phyloP scores from a whole-genome alignment of 2,888 invertebrate species.

The Campoplex capitator region DNA sequence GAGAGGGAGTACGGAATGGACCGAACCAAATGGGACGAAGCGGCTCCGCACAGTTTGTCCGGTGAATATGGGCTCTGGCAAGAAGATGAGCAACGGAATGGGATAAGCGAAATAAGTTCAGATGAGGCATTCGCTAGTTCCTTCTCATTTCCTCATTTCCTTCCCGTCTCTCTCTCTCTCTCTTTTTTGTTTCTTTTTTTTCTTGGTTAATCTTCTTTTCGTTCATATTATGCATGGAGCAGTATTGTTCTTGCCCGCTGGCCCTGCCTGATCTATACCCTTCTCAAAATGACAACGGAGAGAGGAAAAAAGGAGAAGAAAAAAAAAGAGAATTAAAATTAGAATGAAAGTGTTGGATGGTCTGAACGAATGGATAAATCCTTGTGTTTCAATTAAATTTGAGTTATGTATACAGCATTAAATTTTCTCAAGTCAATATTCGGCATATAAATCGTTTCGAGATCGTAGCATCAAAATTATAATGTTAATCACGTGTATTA shows the following conservation, averaged over 20 bases:
- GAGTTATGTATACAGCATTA: slow-evolving; percentile 3
- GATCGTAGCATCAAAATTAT: neutral
- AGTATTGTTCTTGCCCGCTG: slow-evolving; percentile 53
- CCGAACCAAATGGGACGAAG: slow-evolving; percentile 63
- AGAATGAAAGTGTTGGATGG: neutral
- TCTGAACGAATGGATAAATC: slow-evolving; percentile 20
- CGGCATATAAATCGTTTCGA: neutral
- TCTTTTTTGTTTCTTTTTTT: slow-evolving; percentile 46
- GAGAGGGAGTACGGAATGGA: slow-evolving; percentile 44
- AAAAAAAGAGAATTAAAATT: neutral
- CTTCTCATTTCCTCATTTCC: slow-evolving; percentile 54
- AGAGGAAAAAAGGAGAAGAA: neutral
- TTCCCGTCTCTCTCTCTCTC: slow-evolving; percentile 34
- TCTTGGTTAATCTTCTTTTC: slow-evolving; percentile 23
- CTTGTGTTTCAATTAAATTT: slow-evolving; percentile 33
- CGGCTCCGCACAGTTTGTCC: slow-evolving; percentile 10
- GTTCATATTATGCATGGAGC: slow-evolving; percentile 45
- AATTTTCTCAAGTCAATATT: neutral
- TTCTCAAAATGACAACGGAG: slow-evolving; percentile 59
- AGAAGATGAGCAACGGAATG: slow-evolving; percentile 69
- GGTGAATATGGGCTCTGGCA: slow-evolving; percentile 53
- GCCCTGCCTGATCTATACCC: slow-evolving; percentile 47
- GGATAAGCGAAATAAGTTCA: slow-evolving; percentile 78
- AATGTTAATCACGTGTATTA: neutral
- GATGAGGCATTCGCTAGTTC: slow-evolving; percentile 65